Base-by-base conservation (phyloP, 30 jellyfish, hydroid and myxozoan species). In the Kudoa iwatai region DNA sequence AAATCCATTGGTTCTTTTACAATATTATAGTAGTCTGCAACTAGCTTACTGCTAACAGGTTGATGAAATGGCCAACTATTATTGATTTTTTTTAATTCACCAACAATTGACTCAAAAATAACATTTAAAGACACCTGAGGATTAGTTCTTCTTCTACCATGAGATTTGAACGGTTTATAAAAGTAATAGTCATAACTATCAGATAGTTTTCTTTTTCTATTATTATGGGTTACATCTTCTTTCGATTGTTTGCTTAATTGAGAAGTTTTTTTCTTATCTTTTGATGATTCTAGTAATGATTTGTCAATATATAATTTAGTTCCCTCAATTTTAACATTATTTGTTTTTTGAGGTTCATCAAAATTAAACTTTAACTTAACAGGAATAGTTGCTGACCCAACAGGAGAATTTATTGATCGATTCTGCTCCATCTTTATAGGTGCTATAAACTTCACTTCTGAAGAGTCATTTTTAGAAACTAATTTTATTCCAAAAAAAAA, bases 51-150 rank as follows among this genome's bases (percentile, higher is more conserved):
- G 0, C 83, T 53, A 0, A 71, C 93, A 7, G 93, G 88, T 4
- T 83, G 50, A 26, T 53, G 87, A 43, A 71, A 71, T 32, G 93
- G 84, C 93, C 93, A 71, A 39, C 93, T 71, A 83, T 68, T 85
- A 0, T 84, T 82, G 14, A 47, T 32, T 39, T 68, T 85, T 45
- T 68, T 68, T 39, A 68, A 53, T 25, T 49, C 54, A 11, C 67
- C 32, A 23, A 55, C 50, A 24, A 59, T 47, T 33, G 52, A 39
- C 40, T 68, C 90, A 18, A 68, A 53, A 17, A 68, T 48, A 6
- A 59, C 64, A 51, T 62, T 68, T 28, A 68, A 35, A 19, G 84
- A 84, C 13, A 68, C 85, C 13, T 28, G 9, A 9, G 36, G 36
- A 13, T 28, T 13, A 6, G 36, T 9, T 6, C 36, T 9, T 13